Evolutionary conservation across 2,113 vertebrate genomes (phyloP).

Genomic region (Maccullochella peelii): DNA sequence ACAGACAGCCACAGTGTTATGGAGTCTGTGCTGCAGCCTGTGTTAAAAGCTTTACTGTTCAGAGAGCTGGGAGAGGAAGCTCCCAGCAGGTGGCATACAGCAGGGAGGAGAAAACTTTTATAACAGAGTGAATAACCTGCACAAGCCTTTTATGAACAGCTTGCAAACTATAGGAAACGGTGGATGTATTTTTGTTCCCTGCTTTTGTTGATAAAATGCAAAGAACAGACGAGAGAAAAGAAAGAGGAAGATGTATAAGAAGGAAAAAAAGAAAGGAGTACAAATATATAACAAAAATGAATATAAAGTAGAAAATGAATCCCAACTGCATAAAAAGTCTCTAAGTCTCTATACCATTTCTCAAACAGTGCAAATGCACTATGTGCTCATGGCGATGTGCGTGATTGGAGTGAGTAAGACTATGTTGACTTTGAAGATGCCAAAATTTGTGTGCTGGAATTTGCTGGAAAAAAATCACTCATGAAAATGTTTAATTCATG

Average conservation of each 20-base stretch:
- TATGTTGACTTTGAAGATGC: slow-evolving; percentile 29
- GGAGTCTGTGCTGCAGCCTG: slow-evolving; percentile 19
- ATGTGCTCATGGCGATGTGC: neutral
- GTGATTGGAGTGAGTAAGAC: slow-evolving; percentile 10
- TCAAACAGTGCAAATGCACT: neutral
- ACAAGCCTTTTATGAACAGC: neutral
- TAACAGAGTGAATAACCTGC: slow-evolving; percentile 7
- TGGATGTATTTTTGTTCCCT: neutral
- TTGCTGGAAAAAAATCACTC: slow-evolving; percentile 14
- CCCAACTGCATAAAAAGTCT: slow-evolving; percentile 16
- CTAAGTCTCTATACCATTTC: neutral
- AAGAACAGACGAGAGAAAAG: neutral
- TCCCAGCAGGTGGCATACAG: slow-evolving; percentile 13
- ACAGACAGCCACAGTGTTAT: slow-evolving; percentile 27
- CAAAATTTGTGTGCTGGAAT: neutral
- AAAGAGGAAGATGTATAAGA: neutral
- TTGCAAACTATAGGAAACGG: neutral
- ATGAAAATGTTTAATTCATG: slow-evolving; percentile 36
- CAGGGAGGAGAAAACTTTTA: slow-evolving; percentile 9
- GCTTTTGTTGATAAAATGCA: neutral
- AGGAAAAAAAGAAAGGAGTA: neutral
- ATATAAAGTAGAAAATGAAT: slow-evolving; percentile 10
- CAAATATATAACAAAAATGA: too few relatives aligned
- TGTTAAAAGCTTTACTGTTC: slow-evolving; percentile 39
- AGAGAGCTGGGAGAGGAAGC: neutral